phyloP scores from a whole-genome alignment of 1,140 invertebrate species.

The Oedothorax gibbosus region DNA sequence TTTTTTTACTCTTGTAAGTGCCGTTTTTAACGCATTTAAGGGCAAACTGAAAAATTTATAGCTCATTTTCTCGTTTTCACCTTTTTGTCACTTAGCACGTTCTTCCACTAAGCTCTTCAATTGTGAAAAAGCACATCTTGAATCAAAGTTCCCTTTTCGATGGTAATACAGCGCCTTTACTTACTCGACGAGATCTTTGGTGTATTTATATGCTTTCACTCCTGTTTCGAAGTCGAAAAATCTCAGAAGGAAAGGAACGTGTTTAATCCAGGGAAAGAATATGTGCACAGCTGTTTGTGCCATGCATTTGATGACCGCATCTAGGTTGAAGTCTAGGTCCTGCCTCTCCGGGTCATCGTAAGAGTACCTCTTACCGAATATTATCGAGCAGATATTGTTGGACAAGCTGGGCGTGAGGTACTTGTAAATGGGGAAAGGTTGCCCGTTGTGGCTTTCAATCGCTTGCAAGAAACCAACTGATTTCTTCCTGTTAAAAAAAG shows the following conservation, averaged over 20 bases:
- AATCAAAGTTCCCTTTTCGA: too few relatives aligned
- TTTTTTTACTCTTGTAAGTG: too few relatives aligned
- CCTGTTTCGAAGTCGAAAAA: background rate
- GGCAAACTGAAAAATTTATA: too few relatives aligned
- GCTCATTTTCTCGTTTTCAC: too few relatives aligned
- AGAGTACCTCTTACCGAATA: constrained; percentile 61
- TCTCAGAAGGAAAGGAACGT: constrained; percentile 12
- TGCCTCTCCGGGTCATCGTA: constrained; percentile 58
- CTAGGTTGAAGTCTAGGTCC: constrained; percentile 34
- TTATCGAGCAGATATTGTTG: constrained; percentile 62
- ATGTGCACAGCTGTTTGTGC: constrained; percentile 8
- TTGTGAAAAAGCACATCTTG: too few relatives aligned
- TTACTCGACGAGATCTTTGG: background rate
- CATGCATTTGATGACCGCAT: background rate
- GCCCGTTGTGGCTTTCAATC: background rate
- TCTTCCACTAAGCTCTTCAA: too few relatives aligned
- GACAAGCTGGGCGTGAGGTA: constrained; percentile 60
- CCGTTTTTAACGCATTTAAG: too few relatives aligned
- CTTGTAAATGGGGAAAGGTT: constrained; percentile 47
- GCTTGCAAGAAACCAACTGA: too few relatives aligned
- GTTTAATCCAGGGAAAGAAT: constrained; percentile 51
- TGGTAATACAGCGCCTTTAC: too few relatives aligned
- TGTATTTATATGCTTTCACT: background rate
- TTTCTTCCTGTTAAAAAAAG: too few relatives aligned
- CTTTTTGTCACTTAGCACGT: too few relatives aligned